These are phyloP conservation scores for Eristalis pertinax DNA, from an alignment of 2,888 invertebrate species.

Conservation along the genomic window DNA sequence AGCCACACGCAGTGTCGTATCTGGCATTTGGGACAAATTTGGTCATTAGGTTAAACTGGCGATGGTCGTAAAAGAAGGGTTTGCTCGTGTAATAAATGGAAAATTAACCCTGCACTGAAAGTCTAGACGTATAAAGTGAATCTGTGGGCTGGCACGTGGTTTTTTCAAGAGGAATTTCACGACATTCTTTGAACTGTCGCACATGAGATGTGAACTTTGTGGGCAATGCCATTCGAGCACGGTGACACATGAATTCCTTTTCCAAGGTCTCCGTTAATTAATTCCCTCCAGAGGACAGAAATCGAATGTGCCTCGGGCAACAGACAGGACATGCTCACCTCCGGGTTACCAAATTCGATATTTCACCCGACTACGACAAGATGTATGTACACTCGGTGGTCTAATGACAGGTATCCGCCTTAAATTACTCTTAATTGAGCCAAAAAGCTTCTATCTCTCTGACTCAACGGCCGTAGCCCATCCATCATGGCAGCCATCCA, in stretches of 20 bases:
- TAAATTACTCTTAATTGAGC: constrained; percentile 41
- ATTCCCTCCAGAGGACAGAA: not conserved
- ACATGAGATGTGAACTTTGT: not conserved
- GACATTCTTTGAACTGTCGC: not conserved
- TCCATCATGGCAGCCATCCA: not conserved
- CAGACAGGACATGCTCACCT: not conserved
- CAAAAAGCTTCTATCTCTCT: not conserved
- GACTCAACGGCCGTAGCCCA: not conserved
- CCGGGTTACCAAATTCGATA: not conserved
- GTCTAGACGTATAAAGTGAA: not conserved
- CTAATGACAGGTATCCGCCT: not conserved
- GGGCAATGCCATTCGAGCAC: not conserved
- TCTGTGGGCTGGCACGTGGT: not conserved
- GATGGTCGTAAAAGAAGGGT: not conserved
- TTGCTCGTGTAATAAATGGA: not conserved
- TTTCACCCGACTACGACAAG: not conserved
- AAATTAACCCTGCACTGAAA: not conserved
- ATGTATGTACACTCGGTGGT: not conserved
- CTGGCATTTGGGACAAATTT: not conserved
- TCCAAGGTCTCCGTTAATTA: not conserved
- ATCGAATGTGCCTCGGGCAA: too few relatives aligned
- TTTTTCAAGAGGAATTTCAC: not conserved
- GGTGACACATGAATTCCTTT: too few relatives aligned
- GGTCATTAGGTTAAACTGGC: constrained; percentile 1
- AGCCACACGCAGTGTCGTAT: not conserved